phyloP scores from a whole-genome alignment of 2,797 vertebrate genomes.

The Chrosomus eos region DNA sequence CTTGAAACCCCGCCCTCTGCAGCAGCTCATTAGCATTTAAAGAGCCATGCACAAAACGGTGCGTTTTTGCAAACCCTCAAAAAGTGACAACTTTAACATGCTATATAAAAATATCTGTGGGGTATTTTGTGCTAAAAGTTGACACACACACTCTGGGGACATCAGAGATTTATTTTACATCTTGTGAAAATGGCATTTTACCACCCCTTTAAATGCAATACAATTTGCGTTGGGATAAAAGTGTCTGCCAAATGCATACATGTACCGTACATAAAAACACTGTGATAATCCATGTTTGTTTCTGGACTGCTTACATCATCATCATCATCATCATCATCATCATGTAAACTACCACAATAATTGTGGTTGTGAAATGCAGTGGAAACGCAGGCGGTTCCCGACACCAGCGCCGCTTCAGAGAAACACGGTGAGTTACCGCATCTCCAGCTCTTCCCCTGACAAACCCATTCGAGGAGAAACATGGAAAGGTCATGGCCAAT shows the following conservation, averaged over 20 bases:
- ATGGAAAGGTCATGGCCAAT: slow-evolving; percentile 54
- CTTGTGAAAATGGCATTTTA: no score
- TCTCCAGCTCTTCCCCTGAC: slow-evolving; percentile 34
- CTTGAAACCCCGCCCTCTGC: no score
- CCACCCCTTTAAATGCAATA: not conserved
- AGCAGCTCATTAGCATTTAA: no score
- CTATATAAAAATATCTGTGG: no score
- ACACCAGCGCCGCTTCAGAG: not conserved
- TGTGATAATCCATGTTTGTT: not conserved
- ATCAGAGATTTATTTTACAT: no score
- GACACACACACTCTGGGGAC: no score
- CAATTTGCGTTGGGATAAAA: not conserved
- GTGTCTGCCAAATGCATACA: not conserved
- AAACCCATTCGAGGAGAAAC: slow-evolving; percentile 21
- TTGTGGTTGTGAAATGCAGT: not conserved
- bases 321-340: no score
- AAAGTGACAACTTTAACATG: no score
- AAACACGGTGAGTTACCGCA: not conserved
- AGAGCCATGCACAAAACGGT: no score
- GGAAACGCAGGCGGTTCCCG: not conserved
- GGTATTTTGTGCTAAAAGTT: no score
- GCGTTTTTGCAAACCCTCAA: no score
- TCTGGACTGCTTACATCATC: not conserved
- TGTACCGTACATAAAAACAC: not conserved
- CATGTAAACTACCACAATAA: not conserved